phyloP scores from a whole-genome alignment of 2,113 vertebrate genomes.

The Xiphophorus hellerii region DNA sequence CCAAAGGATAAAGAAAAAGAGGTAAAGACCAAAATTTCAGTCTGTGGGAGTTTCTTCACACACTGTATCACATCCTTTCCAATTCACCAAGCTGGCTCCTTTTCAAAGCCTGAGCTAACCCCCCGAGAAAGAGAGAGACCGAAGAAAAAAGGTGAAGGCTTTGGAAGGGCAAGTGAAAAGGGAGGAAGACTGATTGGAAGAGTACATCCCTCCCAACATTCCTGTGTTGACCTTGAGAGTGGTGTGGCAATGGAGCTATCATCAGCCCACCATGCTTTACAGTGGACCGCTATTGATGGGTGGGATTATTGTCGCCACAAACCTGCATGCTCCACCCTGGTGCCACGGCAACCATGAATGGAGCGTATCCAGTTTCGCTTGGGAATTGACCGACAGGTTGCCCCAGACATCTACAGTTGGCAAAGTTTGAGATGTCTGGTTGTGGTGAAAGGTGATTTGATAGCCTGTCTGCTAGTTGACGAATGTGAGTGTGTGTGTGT shows the following conservation, averaged over 20 bases:
- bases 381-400: constrained; percentile 47
- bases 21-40: constrained; percentile 38
- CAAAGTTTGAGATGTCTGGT: constrained; percentile 65
- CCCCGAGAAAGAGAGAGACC: constrained; percentile 39
- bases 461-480: constrained; percentile 44
- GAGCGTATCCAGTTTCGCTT: constrained; percentile 48
- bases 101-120: constrained; percentile 58
- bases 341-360: constrained; percentile 38
- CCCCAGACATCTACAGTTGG: constrained; percentile 64
- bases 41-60: constrained; percentile 64
- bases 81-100: constrained; percentile 69
- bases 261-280: constrained; percentile 63
- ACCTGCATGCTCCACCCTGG: constrained; percentile 53
- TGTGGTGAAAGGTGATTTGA: constrained; percentile 54
- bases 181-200: constrained; percentile 64
- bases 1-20: neutral
- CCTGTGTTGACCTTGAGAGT: constrained; percentile 64
- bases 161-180: constrained; percentile 45
- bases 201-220: constrained; percentile 68
- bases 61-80: constrained; percentile 65
- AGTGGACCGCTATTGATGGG: constrained; percentile 33
- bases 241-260: constrained; percentile 59
- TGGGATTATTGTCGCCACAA: constrained; percentile 36
- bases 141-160: constrained; percentile 58
- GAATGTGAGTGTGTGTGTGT: constrained; percentile 39